Evolutionary conservation across 2,113 vertebrate species (phyloP).

Genomic region (Pelobates fuscus): DNA sequence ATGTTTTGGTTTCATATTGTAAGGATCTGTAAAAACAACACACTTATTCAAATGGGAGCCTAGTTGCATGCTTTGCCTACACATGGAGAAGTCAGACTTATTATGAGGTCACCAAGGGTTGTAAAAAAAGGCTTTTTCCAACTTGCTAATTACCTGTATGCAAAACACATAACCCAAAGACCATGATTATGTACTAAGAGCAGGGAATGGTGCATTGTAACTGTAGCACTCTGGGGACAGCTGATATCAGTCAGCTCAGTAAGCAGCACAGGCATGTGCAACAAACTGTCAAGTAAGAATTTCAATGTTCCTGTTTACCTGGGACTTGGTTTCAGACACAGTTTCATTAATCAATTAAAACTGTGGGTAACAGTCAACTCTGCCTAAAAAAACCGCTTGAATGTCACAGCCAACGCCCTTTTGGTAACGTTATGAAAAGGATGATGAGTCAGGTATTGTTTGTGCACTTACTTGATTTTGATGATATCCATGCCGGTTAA

Average conservation of each 20-base stretch:
- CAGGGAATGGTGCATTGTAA: neutral
- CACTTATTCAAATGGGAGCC: too few relatives aligned
- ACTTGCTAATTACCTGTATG: slow-evolving; percentile 2
- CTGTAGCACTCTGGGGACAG: slow-evolving; percentile 20
- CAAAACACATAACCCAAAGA: slow-evolving; percentile 14
- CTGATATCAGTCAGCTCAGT: slow-evolving; percentile 15
- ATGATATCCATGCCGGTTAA: slow-evolving; percentile 99
- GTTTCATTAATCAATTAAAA: slow-evolving; percentile 48
- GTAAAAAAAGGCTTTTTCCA: neutral
- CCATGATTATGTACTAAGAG: neutral
- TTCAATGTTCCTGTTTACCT: slow-evolving; percentile 34
- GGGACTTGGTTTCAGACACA: slow-evolving; percentile 26
- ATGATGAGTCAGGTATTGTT: slow-evolving; percentile 52
- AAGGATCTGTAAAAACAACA: too few relatives aligned
- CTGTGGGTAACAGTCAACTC: slow-evolving; percentile 41
- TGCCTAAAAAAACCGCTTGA: slow-evolving; percentile 33
- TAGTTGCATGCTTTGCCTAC: too few relatives aligned
- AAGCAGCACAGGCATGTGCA: neutral
- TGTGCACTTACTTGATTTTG: slow-evolving; percentile 93
- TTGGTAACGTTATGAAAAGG: slow-evolving; percentile 36
- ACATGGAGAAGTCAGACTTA: too few relatives aligned
- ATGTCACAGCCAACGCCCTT: slow-evolving; percentile 27
- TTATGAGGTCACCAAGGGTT: too few relatives aligned
- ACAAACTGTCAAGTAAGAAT: slow-evolving; percentile 22
- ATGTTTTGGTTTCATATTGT: too few relatives aligned